These are phyloP conservation scores for Patiria pectinifera DNA, from an alignment of 53 echinoderm and acorn worm species.

Conservation along the genomic window DNA sequence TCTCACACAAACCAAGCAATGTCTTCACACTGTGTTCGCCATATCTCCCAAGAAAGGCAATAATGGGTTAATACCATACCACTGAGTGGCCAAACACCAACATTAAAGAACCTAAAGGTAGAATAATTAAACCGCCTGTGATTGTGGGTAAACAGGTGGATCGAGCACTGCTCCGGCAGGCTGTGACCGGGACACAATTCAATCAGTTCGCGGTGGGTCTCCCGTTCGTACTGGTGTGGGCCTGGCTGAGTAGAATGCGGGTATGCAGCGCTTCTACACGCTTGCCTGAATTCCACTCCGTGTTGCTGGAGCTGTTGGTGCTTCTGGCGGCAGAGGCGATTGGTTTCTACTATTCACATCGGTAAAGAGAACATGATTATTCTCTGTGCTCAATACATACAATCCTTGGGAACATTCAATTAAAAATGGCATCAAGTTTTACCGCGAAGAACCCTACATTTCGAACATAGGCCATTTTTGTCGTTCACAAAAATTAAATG, in stretches of 20 bases:
- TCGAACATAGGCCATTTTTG: too few species aligned
- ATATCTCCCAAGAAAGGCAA: too few species aligned
- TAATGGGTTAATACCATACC: too few species aligned
- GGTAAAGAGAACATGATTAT: constrained; percentile 69
- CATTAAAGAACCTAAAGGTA: too few species aligned
- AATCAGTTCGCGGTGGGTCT: constrained; percentile 79
- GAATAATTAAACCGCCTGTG: background rate
- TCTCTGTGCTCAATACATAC: too few species aligned
- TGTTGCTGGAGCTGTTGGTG: constrained; percentile 73
- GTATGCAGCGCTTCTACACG: constrained; percentile 72
- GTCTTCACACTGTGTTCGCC: too few species aligned
- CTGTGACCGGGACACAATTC: constrained; percentile 72
- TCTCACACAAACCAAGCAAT: too few species aligned
- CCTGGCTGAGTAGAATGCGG: constrained; percentile 68
- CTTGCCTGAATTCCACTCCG: constrained; percentile 81
- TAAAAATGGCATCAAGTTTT: too few species aligned
- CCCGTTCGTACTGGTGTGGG: constrained; percentile 41
- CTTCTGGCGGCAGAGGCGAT: constrained; percentile 82
- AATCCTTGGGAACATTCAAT: background rate
- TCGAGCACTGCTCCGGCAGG: constrained; percentile 67
- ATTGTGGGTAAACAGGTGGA: constrained; percentile 61
- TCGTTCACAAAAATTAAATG: too few species aligned
- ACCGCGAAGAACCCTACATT: too few species aligned
- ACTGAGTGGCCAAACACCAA: too few species aligned
- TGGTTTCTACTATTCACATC: constrained; percentile 92